These are phyloP conservation scores for Chelonus formosanus DNA, from an alignment of 2,888 invertebrate species.

Conservation along the genomic window DNA sequence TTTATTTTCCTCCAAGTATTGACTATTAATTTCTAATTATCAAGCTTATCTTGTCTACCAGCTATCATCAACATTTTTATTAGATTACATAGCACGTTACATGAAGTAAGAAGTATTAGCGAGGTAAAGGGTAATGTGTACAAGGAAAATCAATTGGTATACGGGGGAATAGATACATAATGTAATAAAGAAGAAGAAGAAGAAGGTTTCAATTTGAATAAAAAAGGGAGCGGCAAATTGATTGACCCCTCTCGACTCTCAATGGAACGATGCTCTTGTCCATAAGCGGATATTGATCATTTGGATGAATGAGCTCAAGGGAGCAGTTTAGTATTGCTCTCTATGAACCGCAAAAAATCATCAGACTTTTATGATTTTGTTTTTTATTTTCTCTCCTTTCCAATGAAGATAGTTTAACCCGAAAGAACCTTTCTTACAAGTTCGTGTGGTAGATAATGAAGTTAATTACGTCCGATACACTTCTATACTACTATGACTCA, in stretches of 20 bases:
- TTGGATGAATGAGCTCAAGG: slow-evolving; percentile 44
- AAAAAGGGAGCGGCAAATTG: slow-evolving; percentile 45
- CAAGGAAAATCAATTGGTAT: neutral
- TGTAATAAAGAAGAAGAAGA: slow-evolving; percentile 1
- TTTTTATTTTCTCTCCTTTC: slow-evolving; percentile 1
- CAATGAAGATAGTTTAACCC: slow-evolving; percentile 11
- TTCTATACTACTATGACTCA: slow-evolving; percentile 15
- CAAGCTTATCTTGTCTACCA: no score
- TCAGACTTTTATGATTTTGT: slow-evolving; percentile 14
- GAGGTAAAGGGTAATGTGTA: no score
- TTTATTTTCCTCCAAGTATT: no score
- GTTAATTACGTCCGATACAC: slow-evolving; percentile 18
- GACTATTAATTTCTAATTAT: no score
- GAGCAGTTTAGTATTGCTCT: slow-evolving; percentile 29
- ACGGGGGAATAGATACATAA: slow-evolving; percentile 8
- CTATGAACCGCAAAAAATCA: slow-evolving; percentile 14
- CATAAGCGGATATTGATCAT: slow-evolving; percentile 57
- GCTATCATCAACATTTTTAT: no score
- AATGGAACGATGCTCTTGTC: slow-evolving; percentile 47
- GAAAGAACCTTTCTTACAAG: slow-evolving; percentile 8
- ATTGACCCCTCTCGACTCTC: slow-evolving; percentile 43
- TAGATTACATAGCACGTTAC: no score
- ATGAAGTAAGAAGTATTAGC: no score
- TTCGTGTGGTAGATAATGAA: slow-evolving; percentile 17
- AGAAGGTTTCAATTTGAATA: slow-evolving; percentile 24